Conservation (phyloP, 2,113 vertebrate genomes). For the Scolopax mira region DNA sequence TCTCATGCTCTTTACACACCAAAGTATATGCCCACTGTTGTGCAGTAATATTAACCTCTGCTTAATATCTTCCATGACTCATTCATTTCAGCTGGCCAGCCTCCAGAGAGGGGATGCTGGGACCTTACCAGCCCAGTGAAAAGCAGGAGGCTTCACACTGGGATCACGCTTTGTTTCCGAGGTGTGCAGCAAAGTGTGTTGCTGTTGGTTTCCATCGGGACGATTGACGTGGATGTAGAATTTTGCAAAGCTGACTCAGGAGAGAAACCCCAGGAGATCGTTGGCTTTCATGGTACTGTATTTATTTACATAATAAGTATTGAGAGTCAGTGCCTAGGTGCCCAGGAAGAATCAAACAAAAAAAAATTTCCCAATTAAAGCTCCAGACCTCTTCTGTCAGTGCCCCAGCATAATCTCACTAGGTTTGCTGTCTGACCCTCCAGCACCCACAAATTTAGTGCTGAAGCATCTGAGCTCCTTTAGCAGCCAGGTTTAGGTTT, state of each 20-base stretch:
- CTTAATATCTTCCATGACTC: background rate
- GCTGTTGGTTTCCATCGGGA: background rate
- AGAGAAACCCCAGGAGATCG: background rate
- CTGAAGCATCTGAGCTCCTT: background rate
- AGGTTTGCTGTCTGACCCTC: background rate
- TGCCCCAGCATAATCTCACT: background rate
- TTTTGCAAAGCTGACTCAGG: background rate
- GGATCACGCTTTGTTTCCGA: background rate
- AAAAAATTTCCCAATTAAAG: background rate
- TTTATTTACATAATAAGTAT: background rate
- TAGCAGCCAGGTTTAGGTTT: background rate
- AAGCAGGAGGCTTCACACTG: background rate
- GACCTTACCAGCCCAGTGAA: background rate
- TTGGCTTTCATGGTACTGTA: background rate
- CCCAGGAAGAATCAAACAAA: background rate
- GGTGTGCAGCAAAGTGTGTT: background rate
- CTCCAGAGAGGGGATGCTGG: background rate
- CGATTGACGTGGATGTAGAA: background rate
- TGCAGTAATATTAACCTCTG: background rate
- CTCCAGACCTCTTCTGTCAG: background rate
- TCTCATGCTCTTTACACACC: background rate
- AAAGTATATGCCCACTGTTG: accelerated
- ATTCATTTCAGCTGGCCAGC: background rate
- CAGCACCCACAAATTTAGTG: background rate
- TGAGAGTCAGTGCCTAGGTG: background rate